A percentile compares a stretch with the other conserved stretches of the same genome.
Conservation (phyloP, 2,113 vertebrate genomes). For the Clarias magur region DNA sequence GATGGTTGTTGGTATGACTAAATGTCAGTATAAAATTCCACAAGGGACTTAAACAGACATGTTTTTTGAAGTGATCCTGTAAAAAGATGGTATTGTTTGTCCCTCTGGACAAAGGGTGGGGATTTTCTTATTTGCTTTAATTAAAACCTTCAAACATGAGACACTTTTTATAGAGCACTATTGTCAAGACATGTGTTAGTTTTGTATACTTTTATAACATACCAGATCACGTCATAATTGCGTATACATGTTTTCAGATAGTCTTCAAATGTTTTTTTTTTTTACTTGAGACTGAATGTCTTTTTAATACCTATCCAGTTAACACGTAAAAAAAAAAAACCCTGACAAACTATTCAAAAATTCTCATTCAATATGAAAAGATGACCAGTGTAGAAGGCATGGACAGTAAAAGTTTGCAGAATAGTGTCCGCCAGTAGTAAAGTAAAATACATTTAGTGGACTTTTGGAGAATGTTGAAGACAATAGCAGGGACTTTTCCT, state of each 20-base stretch:
- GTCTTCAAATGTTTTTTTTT: conserved; percentile 7
- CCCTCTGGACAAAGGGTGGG: conserved; percentile 64
- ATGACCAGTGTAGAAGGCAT: conserved; percentile 6
- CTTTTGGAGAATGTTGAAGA: no score
- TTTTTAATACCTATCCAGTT: conserved; percentile 37
- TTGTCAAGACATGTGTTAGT: conserved; percentile 63
- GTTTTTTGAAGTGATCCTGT: conserved; percentile 71
- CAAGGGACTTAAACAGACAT: conserved; percentile 65
- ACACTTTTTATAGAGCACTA: conserved; percentile 64
- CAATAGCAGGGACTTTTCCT: no score
- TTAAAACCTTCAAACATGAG: conserved; percentile 73
- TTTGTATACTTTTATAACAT: conserved; percentile 55
- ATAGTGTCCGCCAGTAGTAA: no score
- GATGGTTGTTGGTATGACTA: conserved; percentile 71
- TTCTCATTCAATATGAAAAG: background rate
- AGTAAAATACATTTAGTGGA: no score
- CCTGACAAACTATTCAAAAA: background rate
- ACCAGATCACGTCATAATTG: conserved; percentile 43
- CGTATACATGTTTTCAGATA: conserved; percentile 43
- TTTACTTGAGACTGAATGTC: conserved; percentile 28
- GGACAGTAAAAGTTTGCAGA: no score
- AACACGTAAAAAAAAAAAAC: background rate
- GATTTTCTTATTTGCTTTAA: conserved; percentile 72
- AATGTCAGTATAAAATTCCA: conserved; percentile 68
- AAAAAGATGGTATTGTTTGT: conserved; percentile 75